Evolutionary conservation across 2,113 vertebrate genomes (phyloP).

Genomic region (Myotis lucifugus): DNA sequence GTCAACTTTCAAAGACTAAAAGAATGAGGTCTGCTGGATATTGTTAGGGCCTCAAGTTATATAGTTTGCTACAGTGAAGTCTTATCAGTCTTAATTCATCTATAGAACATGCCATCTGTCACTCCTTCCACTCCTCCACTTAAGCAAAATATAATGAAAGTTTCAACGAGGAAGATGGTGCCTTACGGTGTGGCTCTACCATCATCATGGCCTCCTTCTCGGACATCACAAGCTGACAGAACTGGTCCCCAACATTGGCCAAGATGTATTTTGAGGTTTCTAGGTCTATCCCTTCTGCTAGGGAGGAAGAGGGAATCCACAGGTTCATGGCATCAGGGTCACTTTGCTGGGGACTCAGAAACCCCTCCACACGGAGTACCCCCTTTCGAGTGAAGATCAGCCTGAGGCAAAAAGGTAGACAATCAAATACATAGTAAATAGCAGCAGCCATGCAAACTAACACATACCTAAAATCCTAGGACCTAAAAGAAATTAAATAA

Average conservation of each 20-base stretch:
- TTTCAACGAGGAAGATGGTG: not conserved
- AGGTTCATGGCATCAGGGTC: constrained; percentile 97
- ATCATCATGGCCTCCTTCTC: constrained; percentile 99
- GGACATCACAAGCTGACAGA: constrained; percentile 99
- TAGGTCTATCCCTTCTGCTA: constrained; percentile 95
- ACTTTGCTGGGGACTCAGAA: constrained; percentile 97
- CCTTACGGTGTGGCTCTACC: constrained; percentile 99
- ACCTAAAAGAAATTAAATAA: constrained; percentile 19
- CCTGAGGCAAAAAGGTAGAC: constrained; percentile 81
- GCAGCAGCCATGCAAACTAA: constrained; percentile 7
- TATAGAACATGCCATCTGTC: not conserved
- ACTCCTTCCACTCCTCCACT: not conserved
- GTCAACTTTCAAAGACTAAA: not conserved
- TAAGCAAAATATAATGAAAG: constrained; percentile 50
- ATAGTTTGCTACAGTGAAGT: not conserved
- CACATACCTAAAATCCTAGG: not conserved
- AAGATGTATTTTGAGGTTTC: constrained; percentile 99
- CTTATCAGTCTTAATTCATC: constrained; percentile 17
- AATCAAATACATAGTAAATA: constrained; percentile 16
- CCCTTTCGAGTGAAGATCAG: constrained; percentile 98
- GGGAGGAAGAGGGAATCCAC: constrained; percentile 93
- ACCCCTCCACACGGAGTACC: constrained; percentile 96
- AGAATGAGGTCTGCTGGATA: constrained; percentile 25
- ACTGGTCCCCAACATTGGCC: constrained; percentile 99
- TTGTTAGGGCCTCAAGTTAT: not conserved